Base-by-base conservation (phyloP, 2,113 vertebrate species). In the Hydrochoerus hydrochaeris region DNA sequence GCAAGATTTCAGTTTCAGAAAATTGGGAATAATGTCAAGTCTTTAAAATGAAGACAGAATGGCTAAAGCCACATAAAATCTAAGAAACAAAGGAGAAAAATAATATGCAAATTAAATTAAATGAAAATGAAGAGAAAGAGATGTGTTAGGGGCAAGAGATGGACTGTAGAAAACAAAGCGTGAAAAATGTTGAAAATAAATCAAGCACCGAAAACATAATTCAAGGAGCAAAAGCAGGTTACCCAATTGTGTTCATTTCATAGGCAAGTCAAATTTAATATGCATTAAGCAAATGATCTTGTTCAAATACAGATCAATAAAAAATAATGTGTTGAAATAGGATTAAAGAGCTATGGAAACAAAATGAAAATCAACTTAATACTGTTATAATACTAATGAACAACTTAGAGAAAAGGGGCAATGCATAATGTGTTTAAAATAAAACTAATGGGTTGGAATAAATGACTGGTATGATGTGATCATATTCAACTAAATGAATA, bases 281-380 rank as follows among this genome's bases (percentile, higher is more conserved):
- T 82, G 77, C 46, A 49, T 73, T 96, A 71, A 63, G 17, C 85
- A 90, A 93, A 90, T 75, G 3, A 58, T 89, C 28, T 75, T 91
- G 82, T 65, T 96, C 85, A 96, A 93, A 81, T 87, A 94, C 3
- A 95, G 95, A 88, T 69, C 32, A 71, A 84, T 95, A 73, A 78
- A 92, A 94, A 92, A 81, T 28, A 84, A 84, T 52, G 20, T 93
- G n/a, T 92, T 84, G 85, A 88, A 95, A 92, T 90, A 87, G 93
- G 24, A 22, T 88, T 77, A 30, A 57, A 96, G 52, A 95, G 12
- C n/a, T 49, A 32, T 30, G 60, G 77, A 92, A 92, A 44, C 26
- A 90, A 91, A 96, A 90, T 78, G 30, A 86, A 60, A 95, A 83
- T 7, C 54, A 62, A 77, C 7, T 22, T 81, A 69, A 85, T 77